A percentile compares a stretch with the other conserved stretches of the same genome.
Conservation (phyloP, 1,140 invertebrate species). For the Bombus confusus region DNA sequence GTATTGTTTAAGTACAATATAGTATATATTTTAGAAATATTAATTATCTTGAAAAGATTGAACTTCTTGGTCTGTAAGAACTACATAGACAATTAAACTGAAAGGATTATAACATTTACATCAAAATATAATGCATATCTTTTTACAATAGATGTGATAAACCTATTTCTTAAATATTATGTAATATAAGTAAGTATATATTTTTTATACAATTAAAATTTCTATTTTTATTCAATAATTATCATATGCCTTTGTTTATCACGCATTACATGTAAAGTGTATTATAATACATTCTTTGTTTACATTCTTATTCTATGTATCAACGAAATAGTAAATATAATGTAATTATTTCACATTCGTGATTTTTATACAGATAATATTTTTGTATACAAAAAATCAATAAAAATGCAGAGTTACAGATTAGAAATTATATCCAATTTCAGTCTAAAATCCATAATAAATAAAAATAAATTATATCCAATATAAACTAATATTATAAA, state of each 20-base stretch:
- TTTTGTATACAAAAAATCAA: not conserved
- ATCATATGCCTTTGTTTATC: slow-evolving; percentile 24
- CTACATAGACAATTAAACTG: not conserved
- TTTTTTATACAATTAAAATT: slow-evolving; percentile 42
- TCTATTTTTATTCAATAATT: slow-evolving; percentile 27
- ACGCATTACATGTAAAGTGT: slow-evolving; percentile 34
- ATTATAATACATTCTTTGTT: slow-evolving; percentile 45
- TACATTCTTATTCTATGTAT: slow-evolving; percentile 27
- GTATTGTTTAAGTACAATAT: slow-evolving; percentile 38
- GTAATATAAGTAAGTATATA: slow-evolving; percentile 20
- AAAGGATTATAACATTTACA: slow-evolving; percentile 6
- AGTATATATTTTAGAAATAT: not conserved
- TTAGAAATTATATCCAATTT: not conserved
- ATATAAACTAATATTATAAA: slow-evolving; percentile 27
- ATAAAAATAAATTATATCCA: slow-evolving; percentile 21
- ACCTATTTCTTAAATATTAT: slow-evolving; percentile 22
- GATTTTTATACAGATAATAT: slow-evolving; percentile 5
- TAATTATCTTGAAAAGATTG: not conserved
- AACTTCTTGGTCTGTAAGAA: not conserved
- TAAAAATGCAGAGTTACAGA: not conserved
- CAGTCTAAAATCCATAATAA: slow-evolving; percentile 13
- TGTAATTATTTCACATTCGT: slow-evolving; percentile 24
- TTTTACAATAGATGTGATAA: slow-evolving; percentile 1
- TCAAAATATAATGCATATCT: slow-evolving; percentile 17
- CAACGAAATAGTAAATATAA: slow-evolving; percentile 25